Conservation (phyloP, 2,888 invertebrate species). For the Stenchaetothrips biformis region DNA sequence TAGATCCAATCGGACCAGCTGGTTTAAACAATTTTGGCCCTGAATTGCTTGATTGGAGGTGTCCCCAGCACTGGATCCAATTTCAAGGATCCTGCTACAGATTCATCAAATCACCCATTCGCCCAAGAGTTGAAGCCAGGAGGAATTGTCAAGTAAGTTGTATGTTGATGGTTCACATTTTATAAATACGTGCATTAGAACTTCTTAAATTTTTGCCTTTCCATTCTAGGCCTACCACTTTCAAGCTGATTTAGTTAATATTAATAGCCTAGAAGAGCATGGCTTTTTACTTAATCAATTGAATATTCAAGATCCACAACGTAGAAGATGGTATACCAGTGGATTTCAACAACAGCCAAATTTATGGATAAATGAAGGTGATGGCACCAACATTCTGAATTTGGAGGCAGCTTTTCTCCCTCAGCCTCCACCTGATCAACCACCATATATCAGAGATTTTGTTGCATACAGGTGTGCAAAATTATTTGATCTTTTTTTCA, state of each 20-base stretch:
- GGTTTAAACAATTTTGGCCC: background rate
- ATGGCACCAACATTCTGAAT: conserved; percentile 70
- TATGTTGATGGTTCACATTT: conserved; percentile 25
- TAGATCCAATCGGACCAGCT: background rate
- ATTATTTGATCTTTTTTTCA: conserved; percentile 30
- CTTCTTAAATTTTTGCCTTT: conserved; percentile 20
- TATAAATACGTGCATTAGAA: conserved; percentile 1
- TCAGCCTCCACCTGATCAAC: conserved; percentile 49
- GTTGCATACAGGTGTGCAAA: conserved; percentile 64
- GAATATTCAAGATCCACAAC: conserved; percentile 77
- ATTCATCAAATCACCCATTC: conserved; percentile 81
- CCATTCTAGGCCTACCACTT: conserved; percentile 47
- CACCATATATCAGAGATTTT: conserved; percentile 59
- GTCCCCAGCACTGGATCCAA: conserved; percentile 84
- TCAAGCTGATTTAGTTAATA: conserved; percentile 72
- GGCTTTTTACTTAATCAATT: conserved; percentile 77
- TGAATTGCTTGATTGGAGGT: conserved; percentile 46
- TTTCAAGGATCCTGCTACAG: conserved; percentile 79
- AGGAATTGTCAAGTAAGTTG: conserved; percentile 62
- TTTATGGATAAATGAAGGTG: conserved; percentile 77
- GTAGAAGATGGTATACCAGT: conserved; percentile 81
- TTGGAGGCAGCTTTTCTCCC: conserved; percentile 79
- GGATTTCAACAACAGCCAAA: conserved; percentile 68
- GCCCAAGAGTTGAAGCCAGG: conserved; percentile 72
- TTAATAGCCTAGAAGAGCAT: conserved; percentile 81